Evolutionary conservation across 2,797 vertebrate species (phyloP), one percentile per base, ranked within the genome.

Genomic region (Garrulus glandarius): DNA sequence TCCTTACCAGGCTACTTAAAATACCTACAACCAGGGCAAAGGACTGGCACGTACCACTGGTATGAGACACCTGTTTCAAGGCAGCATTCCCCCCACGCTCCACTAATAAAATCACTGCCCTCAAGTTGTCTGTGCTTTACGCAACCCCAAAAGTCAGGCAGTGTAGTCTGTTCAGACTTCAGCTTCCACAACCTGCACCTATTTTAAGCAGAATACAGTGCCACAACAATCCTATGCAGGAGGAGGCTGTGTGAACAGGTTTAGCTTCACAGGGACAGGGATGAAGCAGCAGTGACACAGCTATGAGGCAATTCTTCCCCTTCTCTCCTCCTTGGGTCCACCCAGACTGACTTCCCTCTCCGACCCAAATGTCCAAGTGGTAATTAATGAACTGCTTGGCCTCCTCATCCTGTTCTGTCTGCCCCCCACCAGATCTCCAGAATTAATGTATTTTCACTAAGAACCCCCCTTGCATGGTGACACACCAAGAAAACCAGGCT

Each of bases 61-160:
- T 39, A 37, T 0, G 0, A 78, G 14, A 71, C 21, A 29, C 7
- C 6, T 11, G 3, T 17, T 43, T 10, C 39, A 77, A 37, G 24
- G 55, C 30, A 75, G 39, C 9, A 9, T 55, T 64, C 3, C 9
- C 13, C 11, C 7, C 34, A 19, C 5, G 7, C 14, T 43, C 29
- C 34, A 44, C 46, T 22, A 71, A 75, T 34, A 68, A 59, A 37
- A 68, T 15, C 19, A 13, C 30, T 79, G 3, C 19, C 15, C 15
- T 8, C 12, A 41, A 60, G 20, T 8, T 49, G 13, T n/a, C 55
- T 64, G 22, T 13, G 4, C n/a, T 59, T 37, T 37, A 56, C 11
- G 49, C 6, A 53, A 16, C 16, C 16, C 53, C 53, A 56, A 71
- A 53, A 81, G n/a, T n/a, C 49, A 78, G n/a, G 21, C 10, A 46